Base-by-base conservation (phyloP, 2,888 invertebrate genomes). In the Eilema sororculum region DNA sequence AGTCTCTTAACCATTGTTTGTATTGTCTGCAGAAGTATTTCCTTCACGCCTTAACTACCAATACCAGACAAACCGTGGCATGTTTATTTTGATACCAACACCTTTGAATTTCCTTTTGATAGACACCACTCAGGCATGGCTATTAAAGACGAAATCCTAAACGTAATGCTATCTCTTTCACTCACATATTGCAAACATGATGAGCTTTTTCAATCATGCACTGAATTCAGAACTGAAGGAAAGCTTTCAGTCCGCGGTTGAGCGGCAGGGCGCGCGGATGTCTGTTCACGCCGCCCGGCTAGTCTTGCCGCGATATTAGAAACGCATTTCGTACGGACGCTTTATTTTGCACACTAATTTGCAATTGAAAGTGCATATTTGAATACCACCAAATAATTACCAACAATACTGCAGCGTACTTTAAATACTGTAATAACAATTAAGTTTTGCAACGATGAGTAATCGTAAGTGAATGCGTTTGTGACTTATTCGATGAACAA, bases 31-130 rank as follows among this genome's bases (percentile, higher is more conserved):
- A 24, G 71, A 67, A 59, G 69, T 69, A 77, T 81, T 81, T 79
- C 76, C 78, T 77, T 64, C 37, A 69, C 62, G 67, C 66, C 67
- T 76, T 71, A 78, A 72, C 77, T 79, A 81, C 78, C 82, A 81
- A 89, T 85, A 86, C 82, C 86, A 88, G 86, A 88, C 87, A 84
- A 82, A 81, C 80, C 78, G 84, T 75, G 88, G 87, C 86, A 90
- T 90, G 92, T 93, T 93, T 93, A 93, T 94, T 94, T 93, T 93
- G 89, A 91, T 91, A 88, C 89, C 76, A 87, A 87, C 88, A 92
- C 91, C 88, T 90, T 90, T 81, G 80, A 86, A 89, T 91, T 93
- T 92, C 89, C 90, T 89, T 92, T 86, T 87, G 85, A 86, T 86
- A 84, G 83, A 85, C 83, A 79, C 79, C 77, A 83, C 80, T 84